Base-by-base conservation (phyloP, 2,888 invertebrate species). In the Drosophila koepferae region DNA sequence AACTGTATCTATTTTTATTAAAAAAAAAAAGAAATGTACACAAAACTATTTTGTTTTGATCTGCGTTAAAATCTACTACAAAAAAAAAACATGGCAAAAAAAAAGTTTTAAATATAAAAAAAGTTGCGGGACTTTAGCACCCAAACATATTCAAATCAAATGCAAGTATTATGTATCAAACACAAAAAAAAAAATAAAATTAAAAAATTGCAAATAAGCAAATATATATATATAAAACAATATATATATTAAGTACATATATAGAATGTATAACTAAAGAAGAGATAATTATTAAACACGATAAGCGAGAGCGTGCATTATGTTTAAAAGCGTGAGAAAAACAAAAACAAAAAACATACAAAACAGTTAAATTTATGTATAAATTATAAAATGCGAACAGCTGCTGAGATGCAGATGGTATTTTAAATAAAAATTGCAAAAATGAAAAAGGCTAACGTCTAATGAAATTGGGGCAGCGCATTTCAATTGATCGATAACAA, bases 161-260 rank as follows among this genome's bases (percentile, higher is more conserved):
- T 67, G 76, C 72, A 80, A 77, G 77, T 77, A 77, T 77, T 77
- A 77, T 79, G 75, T 76, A 77, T 77, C 48, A 74, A 73, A 77
- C 74, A 77, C 66, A 59, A 67, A 62, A 20, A 8, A 16, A 14
- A 14, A 36, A 31, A 7, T 7, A 23, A 14, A 23, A 44, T 63
- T 67, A 38, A 14, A 38, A 38, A 59, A 79, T 56, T 41, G 38
- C 44, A 54, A 63, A 53, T 20, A 41, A 60, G 31, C 44, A 23
- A 14, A n/a, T 23, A 48, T 28, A 58, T 41, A 28, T 10, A 48
- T 46, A 48, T 36, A 58, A 46, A 48, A 12, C 28, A n/a, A 48
- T 44, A 54, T 46, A 49, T 44, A 48, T 51, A 56, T 62, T 54
- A 44, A 77, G 38, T 60, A 70, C 41, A 54, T 62, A 68, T 56